Base-by-base conservation (phyloP, 2,888 invertebrate species). In the Trachelus troglodyta region DNA sequence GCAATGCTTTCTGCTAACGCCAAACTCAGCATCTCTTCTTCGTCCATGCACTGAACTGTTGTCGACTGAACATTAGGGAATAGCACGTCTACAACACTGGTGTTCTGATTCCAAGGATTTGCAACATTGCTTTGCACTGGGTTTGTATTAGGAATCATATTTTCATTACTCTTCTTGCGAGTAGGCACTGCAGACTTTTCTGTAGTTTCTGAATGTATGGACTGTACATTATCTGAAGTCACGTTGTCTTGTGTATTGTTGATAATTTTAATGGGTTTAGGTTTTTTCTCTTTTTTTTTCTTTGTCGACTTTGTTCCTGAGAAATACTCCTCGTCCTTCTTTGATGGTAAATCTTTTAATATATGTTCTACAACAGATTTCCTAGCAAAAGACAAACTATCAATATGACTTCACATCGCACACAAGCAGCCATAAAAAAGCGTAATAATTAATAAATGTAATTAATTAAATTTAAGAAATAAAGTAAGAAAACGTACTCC, bases 1-100 rank as follows among this genome's bases (percentile, higher is more conserved):
- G 69, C 71, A 33, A 82, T 77, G 75, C 82, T 85, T 73, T 84
- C 83, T 6, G 35, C 74, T 3, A 84, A 12, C 11, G 83, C 83
- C 35, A 68, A 37, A 11, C 75, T 77, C 3, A 84, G 30, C 73
- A 81, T 75, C 11, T 85, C 85, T 15, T 82, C 81, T 12, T 85
- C 81, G 11, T 79, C 79, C 15, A 75, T 1, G 71, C 78, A 77
- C 31, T 81, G 76, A 12, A 77, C n/a, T 9, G 75, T 75, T 15
- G 76, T 30, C 1, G 80, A 71, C 15, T 83, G 79, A 9, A 79
- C 71, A 73, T 83, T 81, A 9, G 80, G 77, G 69, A 85, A 85
- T 9, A 84, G 74, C 30, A 73, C 37, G 1, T 76, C 77, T 0
- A 78, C 76, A 35, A 73, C 76, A 75, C 75, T 73, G 34, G 74